Percentiles rank a stretch among this genome's conserved stretches.
Conservation (phyloP, 2,797 vertebrate genomes). For the Tragopan temminckii region DNA sequence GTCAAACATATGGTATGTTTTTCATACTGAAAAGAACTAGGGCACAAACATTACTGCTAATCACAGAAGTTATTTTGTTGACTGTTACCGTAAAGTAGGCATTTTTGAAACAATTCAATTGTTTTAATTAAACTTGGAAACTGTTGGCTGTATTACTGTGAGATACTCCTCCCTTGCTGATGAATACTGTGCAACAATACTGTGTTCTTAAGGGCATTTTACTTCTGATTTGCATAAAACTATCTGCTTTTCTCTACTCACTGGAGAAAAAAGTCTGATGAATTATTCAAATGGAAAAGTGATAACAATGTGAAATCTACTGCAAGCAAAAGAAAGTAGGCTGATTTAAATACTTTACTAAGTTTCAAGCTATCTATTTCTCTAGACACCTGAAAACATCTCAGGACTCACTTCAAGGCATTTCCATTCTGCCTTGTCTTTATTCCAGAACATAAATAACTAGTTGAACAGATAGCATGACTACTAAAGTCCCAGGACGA, state of each 20-base stretch:
- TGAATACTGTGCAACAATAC: not conserved
- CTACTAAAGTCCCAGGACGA: conserved; percentile 1
- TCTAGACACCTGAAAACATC: not conserved
- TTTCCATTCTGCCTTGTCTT: not conserved
- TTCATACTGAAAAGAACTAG: not conserved
- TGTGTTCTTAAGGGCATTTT: not conserved
- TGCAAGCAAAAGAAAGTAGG: not conserved
- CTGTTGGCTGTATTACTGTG: not conserved
- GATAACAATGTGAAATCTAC: not conserved
- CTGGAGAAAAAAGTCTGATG: not conserved
- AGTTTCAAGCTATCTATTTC: not conserved
- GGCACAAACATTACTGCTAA: not conserved
- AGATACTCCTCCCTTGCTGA: not conserved
- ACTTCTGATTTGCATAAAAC: not conserved
- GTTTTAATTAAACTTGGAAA: not conserved
- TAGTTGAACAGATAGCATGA: conserved; percentile 28
- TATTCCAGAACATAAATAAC: not conserved
- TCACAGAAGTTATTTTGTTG: not conserved
- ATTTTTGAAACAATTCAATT: not conserved
- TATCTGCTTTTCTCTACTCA: not conserved
- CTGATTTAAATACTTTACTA: not conserved
- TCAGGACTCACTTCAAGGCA: not conserved
- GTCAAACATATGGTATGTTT: not conserved
- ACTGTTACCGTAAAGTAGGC: not conserved
- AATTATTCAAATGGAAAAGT: not conserved